These are phyloP conservation scores for Cinclus cinclus DNA, from an alignment of 2,113 vertebrate species.

Conservation along the genomic window DNA sequence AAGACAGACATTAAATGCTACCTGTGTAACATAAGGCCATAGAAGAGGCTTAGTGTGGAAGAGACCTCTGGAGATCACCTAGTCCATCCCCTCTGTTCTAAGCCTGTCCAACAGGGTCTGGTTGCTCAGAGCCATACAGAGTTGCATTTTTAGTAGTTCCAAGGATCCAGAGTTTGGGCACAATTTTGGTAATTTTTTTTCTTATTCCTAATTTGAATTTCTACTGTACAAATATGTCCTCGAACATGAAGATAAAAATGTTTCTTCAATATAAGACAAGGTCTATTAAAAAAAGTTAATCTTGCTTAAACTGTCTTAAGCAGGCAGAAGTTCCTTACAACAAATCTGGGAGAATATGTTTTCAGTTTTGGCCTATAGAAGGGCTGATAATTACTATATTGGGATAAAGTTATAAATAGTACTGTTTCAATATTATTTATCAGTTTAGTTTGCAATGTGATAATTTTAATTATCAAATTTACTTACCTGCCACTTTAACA, in stretches of 20 bases:
- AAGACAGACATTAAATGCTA: not conserved
- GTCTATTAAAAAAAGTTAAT: not conserved
- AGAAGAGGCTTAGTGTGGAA: not conserved
- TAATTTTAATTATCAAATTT: not conserved
- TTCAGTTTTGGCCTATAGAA: not conserved
- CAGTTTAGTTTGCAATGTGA: not conserved
- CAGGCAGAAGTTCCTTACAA: not conserved
- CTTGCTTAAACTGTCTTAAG: not conserved
- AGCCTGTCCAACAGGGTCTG: not conserved
- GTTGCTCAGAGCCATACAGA: not conserved
- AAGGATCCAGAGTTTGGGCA: not conserved
- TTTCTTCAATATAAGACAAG: not conserved
- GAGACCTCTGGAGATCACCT: not conserved
- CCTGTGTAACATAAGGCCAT: not conserved
- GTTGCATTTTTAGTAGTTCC: not conserved
- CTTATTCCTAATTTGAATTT: not conserved
- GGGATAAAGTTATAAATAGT: not conserved
- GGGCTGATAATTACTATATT: not conserved
- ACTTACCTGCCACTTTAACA: not conserved
- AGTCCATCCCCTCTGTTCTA: not conserved
- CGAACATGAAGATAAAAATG: not conserved
- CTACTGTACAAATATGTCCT: not conserved
- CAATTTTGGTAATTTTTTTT: not conserved
- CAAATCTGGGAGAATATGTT: not conserved
- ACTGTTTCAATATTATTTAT: not conserved